Percentiles rank a stretch among this genome's conserved stretches.
These are phyloP conservation scores for Pseudanteris insignis DNA, from an alignment of 2,888 invertebrate genomes.

Conservation along the genomic window DNA sequence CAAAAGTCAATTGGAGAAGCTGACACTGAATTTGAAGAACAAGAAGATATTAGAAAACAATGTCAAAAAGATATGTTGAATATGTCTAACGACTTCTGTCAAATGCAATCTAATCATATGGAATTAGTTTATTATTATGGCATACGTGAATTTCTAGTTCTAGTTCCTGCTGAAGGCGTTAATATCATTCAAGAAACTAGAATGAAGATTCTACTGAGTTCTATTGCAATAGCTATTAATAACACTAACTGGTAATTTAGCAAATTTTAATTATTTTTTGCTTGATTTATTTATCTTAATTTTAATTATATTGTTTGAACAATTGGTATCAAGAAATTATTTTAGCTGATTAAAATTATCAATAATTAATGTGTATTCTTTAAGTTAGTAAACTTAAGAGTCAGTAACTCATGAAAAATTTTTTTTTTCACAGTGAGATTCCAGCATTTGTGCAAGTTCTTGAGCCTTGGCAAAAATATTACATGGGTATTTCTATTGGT, in stretches of 20 bases:
- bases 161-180: slow-evolving; percentile 73
- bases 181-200: slow-evolving; percentile 75
- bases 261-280: too few species aligned
- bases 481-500: slow-evolving; percentile 82
- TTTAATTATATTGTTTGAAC: too few species aligned
- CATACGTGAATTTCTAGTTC: slow-evolving; percentile 81
- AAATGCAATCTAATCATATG: slow-evolving; percentile 62
- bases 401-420: too few species aligned
- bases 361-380: too few species aligned
- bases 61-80: slow-evolving; percentile 69
- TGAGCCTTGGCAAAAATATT: slow-evolving; percentile 83
- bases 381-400: too few species aligned
- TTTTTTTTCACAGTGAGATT: slow-evolving; percentile 70
- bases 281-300: too few species aligned
- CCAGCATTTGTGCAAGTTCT: slow-evolving; percentile 89
- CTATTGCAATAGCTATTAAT: slow-evolving; percentile 81
- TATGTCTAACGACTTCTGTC: slow-evolving; percentile 72
- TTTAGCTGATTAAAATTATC: too few species aligned
- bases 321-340: too few species aligned
- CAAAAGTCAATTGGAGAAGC: slow-evolving; percentile 51
- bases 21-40: slow-evolving; percentile 49
- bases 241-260: slow-evolving; percentile 82
- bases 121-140: slow-evolving; percentile 81
- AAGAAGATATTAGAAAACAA: slow-evolving; percentile 56
- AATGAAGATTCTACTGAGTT: slow-evolving; percentile 83